phyloP scores from a whole-genome alignment of 2,797 vertebrate genomes.

The Poeciliopsis paucimaculata region DNA sequence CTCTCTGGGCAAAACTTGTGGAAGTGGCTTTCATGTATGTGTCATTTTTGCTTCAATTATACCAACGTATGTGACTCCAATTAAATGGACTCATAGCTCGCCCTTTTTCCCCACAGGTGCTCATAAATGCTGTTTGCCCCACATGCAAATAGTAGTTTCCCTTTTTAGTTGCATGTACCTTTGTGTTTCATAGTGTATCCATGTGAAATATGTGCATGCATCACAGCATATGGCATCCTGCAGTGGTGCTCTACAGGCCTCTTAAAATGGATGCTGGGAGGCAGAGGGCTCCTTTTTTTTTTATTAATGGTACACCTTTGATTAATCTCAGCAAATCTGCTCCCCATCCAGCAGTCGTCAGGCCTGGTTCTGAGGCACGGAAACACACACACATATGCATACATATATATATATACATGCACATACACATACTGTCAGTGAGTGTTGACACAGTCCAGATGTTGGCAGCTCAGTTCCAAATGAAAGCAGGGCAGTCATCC shows the following conservation, averaged over 20 bases:
- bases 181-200: constrained; percentile 1
- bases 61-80: constrained; percentile 23
- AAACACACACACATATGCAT: constrained; percentile 36
- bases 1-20: background rate
- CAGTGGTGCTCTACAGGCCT: constrained; percentile 54
- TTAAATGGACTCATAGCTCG: constrained; percentile 5
- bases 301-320: constrained; percentile 82
- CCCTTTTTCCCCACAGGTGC: background rate
- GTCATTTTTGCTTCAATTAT: background rate
- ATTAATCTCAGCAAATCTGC: constrained; percentile 84
- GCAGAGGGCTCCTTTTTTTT: constrained; percentile 58
- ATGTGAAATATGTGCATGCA: constrained; percentile 10
- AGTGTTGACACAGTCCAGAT: constrained; percentile 87
- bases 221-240: constrained; percentile 25
- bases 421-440: constrained; percentile 63
- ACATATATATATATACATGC: constrained; percentile 34
- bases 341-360: constrained; percentile 79
- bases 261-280: constrained; percentile 68
- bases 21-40: background rate
- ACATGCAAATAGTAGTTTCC: constrained; percentile 19
- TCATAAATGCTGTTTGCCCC: constrained; percentile 14
- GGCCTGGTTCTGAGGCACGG: constrained; percentile 61
- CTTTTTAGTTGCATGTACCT: constrained; percentile 14
- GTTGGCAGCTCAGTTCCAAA: constrained; percentile 84
- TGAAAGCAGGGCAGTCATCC: constrained; percentile 82